These are phyloP conservation scores for Chrysomela aeneicollis DNA, from an alignment of 2,888 invertebrate genomes.

Conservation along the genomic window DNA sequence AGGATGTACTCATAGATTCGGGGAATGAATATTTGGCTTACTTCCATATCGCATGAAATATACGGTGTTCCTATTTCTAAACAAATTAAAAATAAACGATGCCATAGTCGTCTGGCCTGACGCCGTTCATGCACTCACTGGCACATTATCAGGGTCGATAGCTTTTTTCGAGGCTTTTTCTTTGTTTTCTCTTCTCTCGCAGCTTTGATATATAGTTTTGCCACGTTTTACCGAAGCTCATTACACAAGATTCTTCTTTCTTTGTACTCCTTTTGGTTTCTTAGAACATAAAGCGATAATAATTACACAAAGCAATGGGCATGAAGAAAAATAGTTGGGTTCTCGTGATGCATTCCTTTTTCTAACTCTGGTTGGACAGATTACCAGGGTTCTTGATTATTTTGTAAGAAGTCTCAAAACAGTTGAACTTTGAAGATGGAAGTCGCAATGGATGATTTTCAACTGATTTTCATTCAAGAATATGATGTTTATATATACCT, in stretches of 20 bases:
- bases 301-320: neutral
- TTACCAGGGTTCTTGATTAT: too few species aligned
- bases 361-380: too few species aligned
- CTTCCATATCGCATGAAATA: slow-evolving; percentile 34
- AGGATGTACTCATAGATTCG: slow-evolving; percentile 22
- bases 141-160: slow-evolving; percentile 38
- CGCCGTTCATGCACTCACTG: slow-evolving; percentile 27
- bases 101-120: slow-evolving; percentile 29
- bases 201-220: slow-evolving; percentile 6
- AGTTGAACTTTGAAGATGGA: too few species aligned
- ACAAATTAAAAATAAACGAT: slow-evolving; percentile 42
- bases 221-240: slow-evolving; percentile 26
- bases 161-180: slow-evolving; percentile 31
- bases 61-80: slow-evolving; percentile 38
- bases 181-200: slow-evolving; percentile 24
- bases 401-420: too few species aligned
- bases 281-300: neutral
- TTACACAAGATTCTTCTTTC: slow-evolving; percentile 17
- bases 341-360: too few species aligned
- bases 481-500: too few species aligned
- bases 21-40: slow-evolving; percentile 32
- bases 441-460: too few species aligned
- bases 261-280: neutral
- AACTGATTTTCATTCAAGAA: too few species aligned
- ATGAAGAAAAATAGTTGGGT: too few species aligned